Base-by-base conservation (phyloP, 2,888 invertebrate genomes). In the Hydriomena furcata region DNA sequence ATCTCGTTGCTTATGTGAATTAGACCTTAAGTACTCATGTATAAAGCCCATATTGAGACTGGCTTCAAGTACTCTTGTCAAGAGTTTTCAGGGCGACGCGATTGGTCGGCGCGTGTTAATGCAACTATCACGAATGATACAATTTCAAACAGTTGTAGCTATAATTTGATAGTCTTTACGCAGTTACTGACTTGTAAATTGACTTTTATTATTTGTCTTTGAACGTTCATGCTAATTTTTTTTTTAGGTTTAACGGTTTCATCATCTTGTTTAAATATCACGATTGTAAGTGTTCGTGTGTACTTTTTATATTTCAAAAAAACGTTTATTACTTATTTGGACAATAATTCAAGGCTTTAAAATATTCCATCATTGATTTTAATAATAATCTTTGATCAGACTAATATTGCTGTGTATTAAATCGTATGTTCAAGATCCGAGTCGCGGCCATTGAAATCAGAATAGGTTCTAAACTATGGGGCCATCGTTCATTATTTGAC, bases 231-330 rank as follows among this genome's bases (percentile, higher is more conserved):
- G 86, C 78, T 85, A 87, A 86, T 79, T 79, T 76, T 77, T 83
- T 82, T 86, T 86, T 84, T 82, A 79, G 77, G 79, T 78, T 83
- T 84, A 86, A 84, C 85, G 79, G 82, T 85, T 84, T 84, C 83
- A 84, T 84, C 83, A 82, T 84, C 74, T 71, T 72, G 76, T 76
- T 74, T 82, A 82, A 84, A 84, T 79, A 81, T 79, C 78, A 79
- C 77, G 78, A 76, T 66, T 69, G 60, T 65, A 66, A 65, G 66
- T 70, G 60, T 64, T 67, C 58, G 54, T 70, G 65, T 66, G 61
- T 65, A 49, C 41, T 42, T 71, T 67, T 66, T 68, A 63, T 66
- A 64, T 71, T 74, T 65, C 58, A 56, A 62, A 65, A 71, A 45
- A 35, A 20, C n/a, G n/a, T n/a, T 67, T 68, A 63, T 61, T 66